Percentiles rank a stretch among this genome's conserved stretches.
phyloP scores from a whole-genome alignment of 2,888 invertebrate genomes.

The Piscicola geometra region DNA sequence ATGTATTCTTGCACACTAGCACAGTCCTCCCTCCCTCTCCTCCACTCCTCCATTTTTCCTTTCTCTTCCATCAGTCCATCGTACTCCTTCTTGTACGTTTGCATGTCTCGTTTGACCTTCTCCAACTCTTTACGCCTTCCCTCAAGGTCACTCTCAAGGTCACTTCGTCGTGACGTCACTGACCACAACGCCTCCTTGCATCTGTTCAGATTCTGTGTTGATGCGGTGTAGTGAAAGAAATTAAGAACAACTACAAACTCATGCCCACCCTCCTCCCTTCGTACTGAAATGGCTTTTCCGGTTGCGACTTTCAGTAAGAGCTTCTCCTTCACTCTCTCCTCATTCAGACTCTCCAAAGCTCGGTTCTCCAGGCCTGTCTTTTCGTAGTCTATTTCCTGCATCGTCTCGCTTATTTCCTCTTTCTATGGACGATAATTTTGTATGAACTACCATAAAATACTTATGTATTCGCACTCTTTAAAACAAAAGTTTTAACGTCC shows the following conservation, averaged over 20 bases:
- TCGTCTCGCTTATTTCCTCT: background rate
- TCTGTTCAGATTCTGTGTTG: too few species aligned
- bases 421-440: too few species aligned
- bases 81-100: background rate
- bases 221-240: too few species aligned
- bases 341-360: background rate
- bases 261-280: too few species aligned
- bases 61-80: background rate
- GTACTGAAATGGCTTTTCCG: too few species aligned
- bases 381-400: slow-evolving; percentile 2
- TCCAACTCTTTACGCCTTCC: background rate
- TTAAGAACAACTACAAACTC: too few species aligned
- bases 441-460: too few species aligned
- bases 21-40: background rate
- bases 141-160: background rate
- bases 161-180: too few species aligned
- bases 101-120: background rate
- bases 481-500: too few species aligned
- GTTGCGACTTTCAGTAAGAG: too few species aligned
- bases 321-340: background rate
- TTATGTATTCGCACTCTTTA: too few species aligned
- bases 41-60: background rate
- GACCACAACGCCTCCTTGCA: too few species aligned
- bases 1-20: background rate
- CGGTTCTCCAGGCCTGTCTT: background rate